A percentile compares a stretch with the other conserved stretches of the same genome.
Evolutionary conservation across 1,140 invertebrate species (phyloP).

Genomic region (Tetranychus cinnabarinus): DNA sequence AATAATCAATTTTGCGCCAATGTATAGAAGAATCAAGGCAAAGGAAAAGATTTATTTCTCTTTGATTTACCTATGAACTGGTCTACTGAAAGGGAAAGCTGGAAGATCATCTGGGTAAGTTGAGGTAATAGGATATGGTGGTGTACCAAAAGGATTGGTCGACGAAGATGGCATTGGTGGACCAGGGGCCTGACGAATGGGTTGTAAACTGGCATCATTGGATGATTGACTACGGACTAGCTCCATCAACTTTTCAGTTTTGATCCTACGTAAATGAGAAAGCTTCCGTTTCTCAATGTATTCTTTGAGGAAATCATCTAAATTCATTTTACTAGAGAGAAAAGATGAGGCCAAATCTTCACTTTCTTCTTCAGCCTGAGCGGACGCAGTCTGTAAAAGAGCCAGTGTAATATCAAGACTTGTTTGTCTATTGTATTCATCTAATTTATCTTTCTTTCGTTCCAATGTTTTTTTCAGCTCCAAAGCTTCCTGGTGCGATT

Average conservation of each 20-base stretch:
- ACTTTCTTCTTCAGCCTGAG: conserved; percentile 64
- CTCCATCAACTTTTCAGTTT: conserved; percentile 63
- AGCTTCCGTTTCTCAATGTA: conserved; percentile 43
- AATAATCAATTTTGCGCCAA: no score
- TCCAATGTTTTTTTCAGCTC: conserved; percentile 33
- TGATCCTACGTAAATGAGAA: conserved; percentile 54
- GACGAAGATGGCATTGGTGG: no score
- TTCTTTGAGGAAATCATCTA: conserved; percentile 51
- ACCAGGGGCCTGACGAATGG: no score
- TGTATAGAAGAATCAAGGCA: no score
- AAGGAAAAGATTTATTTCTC: no score
- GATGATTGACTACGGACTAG: conserved; percentile 25
- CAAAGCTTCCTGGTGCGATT: conserved; percentile 40
- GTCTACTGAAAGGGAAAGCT: no score
- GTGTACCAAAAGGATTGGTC: no score
- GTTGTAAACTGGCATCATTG: neutral
- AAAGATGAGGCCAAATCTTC: conserved; percentile 53
- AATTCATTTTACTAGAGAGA: conserved; percentile 37
- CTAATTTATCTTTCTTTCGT: conserved; percentile 12
- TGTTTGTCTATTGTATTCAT: conserved; percentile 36
- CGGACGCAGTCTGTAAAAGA: conserved; percentile 52
- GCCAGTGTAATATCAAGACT: conserved; percentile 55
- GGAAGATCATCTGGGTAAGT: no score
- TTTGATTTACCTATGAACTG: no score
- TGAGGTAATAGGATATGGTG: no score